phyloP scores from a whole-genome alignment of 2,797 vertebrate species.

The Thripadectes ignobilis region DNA sequence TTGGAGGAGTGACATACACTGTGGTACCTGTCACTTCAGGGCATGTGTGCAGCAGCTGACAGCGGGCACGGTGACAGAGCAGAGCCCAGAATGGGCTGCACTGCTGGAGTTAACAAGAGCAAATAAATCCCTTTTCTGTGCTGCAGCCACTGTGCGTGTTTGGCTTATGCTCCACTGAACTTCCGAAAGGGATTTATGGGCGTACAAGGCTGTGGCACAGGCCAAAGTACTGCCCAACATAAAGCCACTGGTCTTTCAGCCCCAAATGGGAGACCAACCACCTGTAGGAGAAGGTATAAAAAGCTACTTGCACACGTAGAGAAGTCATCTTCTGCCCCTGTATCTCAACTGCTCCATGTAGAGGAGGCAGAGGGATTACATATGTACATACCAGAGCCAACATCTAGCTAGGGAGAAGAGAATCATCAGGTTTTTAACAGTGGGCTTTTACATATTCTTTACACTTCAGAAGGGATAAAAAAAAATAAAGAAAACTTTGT shows the following conservation, averaged over 20 bases:
- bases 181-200: constrained; percentile 1
- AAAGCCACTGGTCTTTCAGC: background rate
- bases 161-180: background rate
- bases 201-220: background rate
- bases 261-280: background rate
- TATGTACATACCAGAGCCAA: background rate
- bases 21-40: background rate
- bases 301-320: background rate
- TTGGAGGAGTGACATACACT: background rate
- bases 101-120: background rate
- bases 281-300: background rate
- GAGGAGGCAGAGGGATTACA: background rate
- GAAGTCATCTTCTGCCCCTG: background rate
- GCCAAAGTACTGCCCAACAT: background rate
- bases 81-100: background rate
- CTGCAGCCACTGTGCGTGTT: background rate
- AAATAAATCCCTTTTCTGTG: constrained; percentile 37
- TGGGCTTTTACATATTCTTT: background rate
- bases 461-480: background rate
- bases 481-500: background rate
- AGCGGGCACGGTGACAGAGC: background rate
- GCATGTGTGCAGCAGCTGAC: background rate
- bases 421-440: background rate
- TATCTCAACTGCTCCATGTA: background rate
- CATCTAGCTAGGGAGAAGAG: background rate